Evolutionary conservation across 2,113 vertebrate species (phyloP).

Genomic region (Gallinago media): DNA sequence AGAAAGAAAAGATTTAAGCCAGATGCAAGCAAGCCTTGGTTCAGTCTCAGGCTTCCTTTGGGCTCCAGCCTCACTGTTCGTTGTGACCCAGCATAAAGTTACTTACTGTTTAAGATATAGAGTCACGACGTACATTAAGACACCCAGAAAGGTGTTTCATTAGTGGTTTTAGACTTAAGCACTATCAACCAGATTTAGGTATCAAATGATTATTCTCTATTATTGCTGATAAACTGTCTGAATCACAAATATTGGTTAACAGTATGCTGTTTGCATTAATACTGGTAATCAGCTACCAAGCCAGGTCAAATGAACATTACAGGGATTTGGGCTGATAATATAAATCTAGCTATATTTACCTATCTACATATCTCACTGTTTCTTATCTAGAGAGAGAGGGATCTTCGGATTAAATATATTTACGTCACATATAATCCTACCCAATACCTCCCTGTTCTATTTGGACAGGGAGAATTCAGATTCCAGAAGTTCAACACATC

Average conservation of each 20-base stretch:
- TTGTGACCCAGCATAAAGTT: not conserved
- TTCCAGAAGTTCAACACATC: not conserved
- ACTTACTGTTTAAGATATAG: not conserved
- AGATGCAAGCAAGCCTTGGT: not conserved
- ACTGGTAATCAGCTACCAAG: not conserved
- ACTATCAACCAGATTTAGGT: not conserved
- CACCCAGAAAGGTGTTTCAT: not conserved
- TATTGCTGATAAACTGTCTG: not conserved
- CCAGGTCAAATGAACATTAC: not conserved
- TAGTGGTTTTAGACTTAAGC: not conserved
- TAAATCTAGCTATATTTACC: not conserved
- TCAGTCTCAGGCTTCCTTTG: not conserved
- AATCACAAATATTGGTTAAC: not conserved
- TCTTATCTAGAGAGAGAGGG: not conserved
- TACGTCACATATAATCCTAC: not conserved
- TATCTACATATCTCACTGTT: not conserved
- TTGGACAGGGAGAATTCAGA: not conserved
- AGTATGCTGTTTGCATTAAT: too few species aligned
- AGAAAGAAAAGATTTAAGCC: not conserved
- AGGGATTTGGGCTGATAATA: not conserved
- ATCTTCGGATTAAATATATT: not conserved
- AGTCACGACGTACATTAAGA: rapidly evolving
- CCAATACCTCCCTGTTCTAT: not conserved
- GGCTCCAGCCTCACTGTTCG: not conserved
- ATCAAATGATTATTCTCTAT: not conserved